phyloP scores from a whole-genome alignment of 2,113 vertebrate species.

The Scolopax mira region DNA sequence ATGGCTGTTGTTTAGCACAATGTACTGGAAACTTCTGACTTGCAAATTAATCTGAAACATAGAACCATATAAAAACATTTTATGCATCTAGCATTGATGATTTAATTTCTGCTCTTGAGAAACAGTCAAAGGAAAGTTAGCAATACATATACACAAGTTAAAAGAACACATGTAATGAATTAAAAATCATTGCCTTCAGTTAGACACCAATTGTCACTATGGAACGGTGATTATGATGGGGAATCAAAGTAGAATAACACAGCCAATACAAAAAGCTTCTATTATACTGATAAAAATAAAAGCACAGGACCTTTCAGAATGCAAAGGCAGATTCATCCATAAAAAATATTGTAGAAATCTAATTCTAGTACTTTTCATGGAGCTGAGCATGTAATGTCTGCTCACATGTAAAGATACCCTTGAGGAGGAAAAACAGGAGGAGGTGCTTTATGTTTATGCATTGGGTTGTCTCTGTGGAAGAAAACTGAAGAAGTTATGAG shows the following conservation, averaged over 20 bases:
- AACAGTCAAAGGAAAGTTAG: slow-evolving; percentile 5
- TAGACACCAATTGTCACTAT: not conserved
- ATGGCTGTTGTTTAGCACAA: slow-evolving; percentile 48
- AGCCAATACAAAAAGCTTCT: not conserved
- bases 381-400: slow-evolving; percentile 50
- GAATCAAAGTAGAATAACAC: slow-evolving; percentile 20
- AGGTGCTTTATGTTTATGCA: slow-evolving; percentile 70
- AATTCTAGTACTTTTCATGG: slow-evolving; percentile 62
- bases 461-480: slow-evolving; percentile 37
- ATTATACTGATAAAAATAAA: slow-evolving; percentile 18
- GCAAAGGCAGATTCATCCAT: slow-evolving; percentile 23
- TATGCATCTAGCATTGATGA: slow-evolving; percentile 56
- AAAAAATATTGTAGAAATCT: slow-evolving; percentile 57
- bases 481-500: slow-evolving; percentile 55
- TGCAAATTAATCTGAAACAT: slow-evolving; percentile 60
- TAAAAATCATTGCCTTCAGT: slow-evolving; percentile 23
- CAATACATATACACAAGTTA: not conserved
- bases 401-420: slow-evolving; percentile 55
- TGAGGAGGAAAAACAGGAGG: slow-evolving; percentile 47
- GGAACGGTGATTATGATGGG: not conserved
- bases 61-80: slow-evolving; percentile 52
- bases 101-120: slow-evolving; percentile 56
- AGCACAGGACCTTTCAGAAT: slow-evolving; percentile 7
- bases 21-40: slow-evolving; percentile 47
- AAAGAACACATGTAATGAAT: slow-evolving; percentile 44